phyloP scores from a whole-genome alignment of 2,888 invertebrate species.

The Listrodromus nycthemerus region DNA sequence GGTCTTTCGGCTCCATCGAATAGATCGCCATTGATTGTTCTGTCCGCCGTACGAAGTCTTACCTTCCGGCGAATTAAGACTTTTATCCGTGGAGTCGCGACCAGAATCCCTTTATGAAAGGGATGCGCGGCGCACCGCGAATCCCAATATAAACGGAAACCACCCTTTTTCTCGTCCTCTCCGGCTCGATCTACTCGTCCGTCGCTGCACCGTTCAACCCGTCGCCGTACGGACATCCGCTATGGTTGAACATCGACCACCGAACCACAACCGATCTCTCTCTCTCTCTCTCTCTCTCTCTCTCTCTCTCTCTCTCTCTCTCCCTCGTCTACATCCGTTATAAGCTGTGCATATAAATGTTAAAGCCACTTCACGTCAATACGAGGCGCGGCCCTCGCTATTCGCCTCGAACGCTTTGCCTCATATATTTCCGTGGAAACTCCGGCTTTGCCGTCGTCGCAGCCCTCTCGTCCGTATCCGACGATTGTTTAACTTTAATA shows the following conservation, averaged over 20 bases:
- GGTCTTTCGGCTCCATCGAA: background rate
- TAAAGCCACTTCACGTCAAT: constrained; percentile 58
- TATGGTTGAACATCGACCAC: constrained; percentile 57
- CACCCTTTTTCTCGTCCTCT: constrained; percentile 44
- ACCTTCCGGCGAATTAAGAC: constrained; percentile 62
- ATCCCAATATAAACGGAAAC: constrained; percentile 65
- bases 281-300: constrained; percentile 9
- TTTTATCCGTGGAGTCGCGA: constrained; percentile 66
- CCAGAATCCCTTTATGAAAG: constrained; percentile 65
- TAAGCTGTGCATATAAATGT: constrained; percentile 62
- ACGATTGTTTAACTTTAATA: constrained; percentile 63
- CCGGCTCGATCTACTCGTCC: constrained; percentile 11
- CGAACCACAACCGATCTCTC: constrained; percentile 5
- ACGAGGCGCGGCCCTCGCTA: constrained; percentile 14
- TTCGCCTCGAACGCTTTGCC: background rate
- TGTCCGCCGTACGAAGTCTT: constrained; percentile 4
- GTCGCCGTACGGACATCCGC: constrained; percentile 35
- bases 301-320: background rate
- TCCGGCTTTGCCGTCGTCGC: constrained; percentile 7
- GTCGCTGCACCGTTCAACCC: constrained; percentile 38
- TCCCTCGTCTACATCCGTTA: constrained; percentile 46
- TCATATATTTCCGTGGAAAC: constrained; percentile 42
- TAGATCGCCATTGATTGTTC: constrained; percentile 21
- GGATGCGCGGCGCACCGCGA: constrained; percentile 64
- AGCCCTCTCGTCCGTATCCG: constrained; percentile 11